phyloP scores from a whole-genome alignment of 1,140 invertebrate species.

The Tachypleus tridentatus region DNA sequence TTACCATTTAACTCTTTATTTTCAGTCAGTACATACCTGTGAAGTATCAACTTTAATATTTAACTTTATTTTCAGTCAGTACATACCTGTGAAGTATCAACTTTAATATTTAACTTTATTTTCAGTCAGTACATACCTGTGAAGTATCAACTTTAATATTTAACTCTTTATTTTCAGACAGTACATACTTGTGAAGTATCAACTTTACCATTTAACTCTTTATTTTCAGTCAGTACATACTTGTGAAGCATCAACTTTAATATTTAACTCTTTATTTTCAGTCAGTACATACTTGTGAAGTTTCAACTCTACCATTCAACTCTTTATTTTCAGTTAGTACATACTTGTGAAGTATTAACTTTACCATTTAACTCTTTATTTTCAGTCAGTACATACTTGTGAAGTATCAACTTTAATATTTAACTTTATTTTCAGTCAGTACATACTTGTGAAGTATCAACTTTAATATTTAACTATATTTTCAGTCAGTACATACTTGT shows the following conservation, averaged over 20 bases:
- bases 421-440: conserved; percentile 23
- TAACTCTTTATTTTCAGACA: conserved; percentile 21
- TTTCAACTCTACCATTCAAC: background rate
- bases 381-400: conserved; percentile 19
- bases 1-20: conserved; percentile 5
- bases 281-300: conserved; percentile 11
- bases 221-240: conserved; percentile 23
- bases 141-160: too few relatives aligned
- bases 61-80: conserved; percentile 23
- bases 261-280: conserved; percentile 18
- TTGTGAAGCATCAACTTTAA: too few relatives aligned
- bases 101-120: conserved; percentile 6
- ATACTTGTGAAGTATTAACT: too few relatives aligned
- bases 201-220: background rate
- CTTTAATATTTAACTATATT: conserved; percentile 6
- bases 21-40: conserved; percentile 19
- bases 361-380: conserved; percentile 5
- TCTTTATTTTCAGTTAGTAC: conserved; percentile 22
- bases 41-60: too few relatives aligned
- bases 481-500: conserved; percentile 19
- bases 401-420: too few relatives aligned
- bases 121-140: conserved; percentile 19
- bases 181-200: too few relatives aligned
- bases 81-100: too few relatives aligned
- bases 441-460: too few relatives aligned